Base-by-base conservation (phyloP, 2,797 vertebrate species). In the Sebastes elongatus region DNA sequence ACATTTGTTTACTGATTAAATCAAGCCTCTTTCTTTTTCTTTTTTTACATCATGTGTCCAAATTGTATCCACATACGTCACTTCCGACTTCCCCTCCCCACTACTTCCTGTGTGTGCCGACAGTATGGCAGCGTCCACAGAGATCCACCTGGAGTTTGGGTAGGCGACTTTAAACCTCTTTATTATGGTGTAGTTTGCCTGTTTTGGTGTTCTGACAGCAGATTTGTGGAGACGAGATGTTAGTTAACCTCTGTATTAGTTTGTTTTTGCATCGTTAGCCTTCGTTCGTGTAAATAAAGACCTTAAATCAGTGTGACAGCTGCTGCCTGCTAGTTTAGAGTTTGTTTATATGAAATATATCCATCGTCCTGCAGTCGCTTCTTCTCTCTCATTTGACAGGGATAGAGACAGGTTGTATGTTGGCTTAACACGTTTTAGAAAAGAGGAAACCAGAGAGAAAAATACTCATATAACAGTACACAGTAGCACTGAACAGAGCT, bases 121-220 rank as follows among this genome's bases (percentile, higher is more conserved):
- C 86, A 98, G 97, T 63, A 99, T 99, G 98, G 98, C 97, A 79
- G 97, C 97, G 90, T 94, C 97, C 96, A 27, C 97, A 86, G 95
- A 92, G 32, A 84, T 99, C 72, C 95, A 96, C 64, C 93, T 99
- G 95, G 97, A 98, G 92, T 99, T 99, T 92, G 96, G 97, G 98
- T 99, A 93, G 90, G 97, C 86, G 63, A 20, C 11, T 86, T 77
- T 53, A 27, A 46, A 67, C 1, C 8, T 0, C 3, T 79, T 33
- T 18, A 0, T 35, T 3, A 38, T 7, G 1, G 4, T 28, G 32
- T 52, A 11, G 4, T 13, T 1, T 13, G 5, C 1, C 1, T 14
- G 11, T 42, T 30, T 6, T 33, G 2, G 2, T 9, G 5, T 22
- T 35, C 4, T 49, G 5, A 46, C 3, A 2, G 4, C 4, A 16